Conservation (phyloP, 2,113 vertebrate genomes). For the Gavialis gangeticus region DNA sequence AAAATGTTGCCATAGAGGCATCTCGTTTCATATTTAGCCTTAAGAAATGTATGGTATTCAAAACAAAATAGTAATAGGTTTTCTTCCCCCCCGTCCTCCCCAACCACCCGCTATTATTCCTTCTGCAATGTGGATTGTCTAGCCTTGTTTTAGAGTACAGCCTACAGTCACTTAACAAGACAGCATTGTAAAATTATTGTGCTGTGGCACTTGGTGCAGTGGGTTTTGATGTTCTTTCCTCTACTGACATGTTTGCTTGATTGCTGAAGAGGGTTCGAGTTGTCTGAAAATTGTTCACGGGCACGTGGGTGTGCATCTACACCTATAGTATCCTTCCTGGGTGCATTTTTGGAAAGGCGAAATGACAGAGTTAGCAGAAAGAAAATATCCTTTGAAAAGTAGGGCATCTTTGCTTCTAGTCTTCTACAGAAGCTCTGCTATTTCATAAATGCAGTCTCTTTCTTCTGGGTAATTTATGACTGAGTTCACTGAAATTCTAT, state of each 20-base stretch:
- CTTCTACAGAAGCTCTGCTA: background rate
- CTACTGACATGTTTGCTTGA: background rate
- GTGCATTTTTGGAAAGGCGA: background rate
- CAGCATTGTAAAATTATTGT: background rate
- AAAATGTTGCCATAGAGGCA: constrained; percentile 25
- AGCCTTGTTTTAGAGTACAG: constrained; percentile 5
- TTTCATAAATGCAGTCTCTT: constrained; percentile 37
- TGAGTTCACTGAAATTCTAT: background rate
- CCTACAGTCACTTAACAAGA: background rate
- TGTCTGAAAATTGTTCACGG: rapidly evolving
- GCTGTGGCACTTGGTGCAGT: background rate
- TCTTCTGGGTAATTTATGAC: constrained; percentile 43
- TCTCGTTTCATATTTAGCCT: constrained; percentile 50
- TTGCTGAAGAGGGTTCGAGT: background rate
- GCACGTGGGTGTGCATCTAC: rapidly evolving
- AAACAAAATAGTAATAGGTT: constrained; percentile 34
- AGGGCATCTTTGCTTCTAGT: background rate
- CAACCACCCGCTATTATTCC: background rate
- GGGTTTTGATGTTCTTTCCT: background rate
- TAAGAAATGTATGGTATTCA: constrained; percentile 57
- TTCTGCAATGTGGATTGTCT: rapidly evolving
- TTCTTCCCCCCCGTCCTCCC: constrained; percentile 17
- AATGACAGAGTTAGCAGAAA: background rate
- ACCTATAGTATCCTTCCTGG: background rate
- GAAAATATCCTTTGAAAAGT: background rate